phyloP scores from a whole-genome alignment of 2,113 vertebrate species.

The Clarias magur region DNA sequence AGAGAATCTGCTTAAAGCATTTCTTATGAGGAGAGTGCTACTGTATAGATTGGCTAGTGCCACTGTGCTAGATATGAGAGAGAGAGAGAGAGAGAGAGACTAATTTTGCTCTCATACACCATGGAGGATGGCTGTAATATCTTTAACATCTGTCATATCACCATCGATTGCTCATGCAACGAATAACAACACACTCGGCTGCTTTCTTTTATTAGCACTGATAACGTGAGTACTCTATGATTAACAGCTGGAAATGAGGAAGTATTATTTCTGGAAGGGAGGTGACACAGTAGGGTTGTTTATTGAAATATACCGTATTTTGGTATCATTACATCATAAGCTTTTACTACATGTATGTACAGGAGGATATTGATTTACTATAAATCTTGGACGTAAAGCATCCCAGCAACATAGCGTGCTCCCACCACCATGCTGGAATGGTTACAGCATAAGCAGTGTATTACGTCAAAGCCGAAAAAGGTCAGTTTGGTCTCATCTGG shows the following conservation, averaged over 20 bases:
- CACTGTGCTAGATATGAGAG: not conserved
- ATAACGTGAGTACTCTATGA: not conserved
- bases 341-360: too few species aligned
- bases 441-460: not conserved
- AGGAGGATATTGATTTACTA: not conserved
- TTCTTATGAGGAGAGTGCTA: not conserved
- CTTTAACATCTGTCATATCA: not conserved
- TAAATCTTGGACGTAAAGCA: not conserved
- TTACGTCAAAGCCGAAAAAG: not conserved
- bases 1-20: not conserved
- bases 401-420: not conserved
- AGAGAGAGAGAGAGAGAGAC: not conserved
- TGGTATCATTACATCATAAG: not conserved
- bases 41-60: not conserved
- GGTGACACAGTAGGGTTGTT: not conserved
- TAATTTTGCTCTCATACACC: not conserved
- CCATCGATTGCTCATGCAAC: not conserved
- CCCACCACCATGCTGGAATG: not conserved
- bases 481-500: not conserved
- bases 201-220: not conserved
- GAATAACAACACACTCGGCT: not conserved
- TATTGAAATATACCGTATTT: not conserved
- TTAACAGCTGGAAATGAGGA: not conserved
- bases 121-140: not conserved
- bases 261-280: not conserved